Conservation (phyloP, 2,888 invertebrate genomes). For the Philereme transversata region DNA sequence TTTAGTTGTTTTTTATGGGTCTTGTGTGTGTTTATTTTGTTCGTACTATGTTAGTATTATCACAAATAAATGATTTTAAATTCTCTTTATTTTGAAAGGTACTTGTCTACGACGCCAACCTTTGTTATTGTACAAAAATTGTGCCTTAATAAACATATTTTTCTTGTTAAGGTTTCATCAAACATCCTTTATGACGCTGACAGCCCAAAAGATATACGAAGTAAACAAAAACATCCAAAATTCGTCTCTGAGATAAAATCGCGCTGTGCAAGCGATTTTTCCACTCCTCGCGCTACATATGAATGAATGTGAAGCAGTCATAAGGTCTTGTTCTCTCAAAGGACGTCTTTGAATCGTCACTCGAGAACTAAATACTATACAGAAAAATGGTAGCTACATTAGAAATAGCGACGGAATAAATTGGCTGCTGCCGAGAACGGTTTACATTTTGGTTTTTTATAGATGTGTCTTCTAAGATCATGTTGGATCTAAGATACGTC, state of each 20-base stretch:
- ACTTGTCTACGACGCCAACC: too few species aligned
- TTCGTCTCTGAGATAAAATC: constrained; percentile 51
- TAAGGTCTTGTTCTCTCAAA: constrained; percentile 72
- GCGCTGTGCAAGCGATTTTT: constrained; percentile 53
- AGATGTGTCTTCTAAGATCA: too few species aligned
- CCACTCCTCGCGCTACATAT: constrained; percentile 62
- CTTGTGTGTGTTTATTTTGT: too few species aligned
- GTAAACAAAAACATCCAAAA: constrained; percentile 16
- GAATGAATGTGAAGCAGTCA: constrained; percentile 68
- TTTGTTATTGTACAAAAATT: too few species aligned
- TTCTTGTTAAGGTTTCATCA: background rate
- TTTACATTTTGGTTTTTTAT: background rate
- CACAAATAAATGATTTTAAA: too few species aligned
- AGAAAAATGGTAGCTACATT: constrained; percentile 28
- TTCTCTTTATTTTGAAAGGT: too few species aligned
- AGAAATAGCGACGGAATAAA: constrained; percentile 25
- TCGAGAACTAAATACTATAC: constrained; percentile 45
- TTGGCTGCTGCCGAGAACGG: constrained; percentile 12
- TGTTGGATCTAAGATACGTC: too few species aligned
- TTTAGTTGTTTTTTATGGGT: too few species aligned
- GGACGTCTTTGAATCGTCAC: constrained; percentile 57
- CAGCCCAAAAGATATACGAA: background rate
- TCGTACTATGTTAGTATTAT: too few species aligned
- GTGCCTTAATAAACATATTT: too few species aligned
- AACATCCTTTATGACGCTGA: background rate